phyloP scores from a whole-genome alignment of 2,113 vertebrate genomes.

The Crotalus tigris region DNA sequence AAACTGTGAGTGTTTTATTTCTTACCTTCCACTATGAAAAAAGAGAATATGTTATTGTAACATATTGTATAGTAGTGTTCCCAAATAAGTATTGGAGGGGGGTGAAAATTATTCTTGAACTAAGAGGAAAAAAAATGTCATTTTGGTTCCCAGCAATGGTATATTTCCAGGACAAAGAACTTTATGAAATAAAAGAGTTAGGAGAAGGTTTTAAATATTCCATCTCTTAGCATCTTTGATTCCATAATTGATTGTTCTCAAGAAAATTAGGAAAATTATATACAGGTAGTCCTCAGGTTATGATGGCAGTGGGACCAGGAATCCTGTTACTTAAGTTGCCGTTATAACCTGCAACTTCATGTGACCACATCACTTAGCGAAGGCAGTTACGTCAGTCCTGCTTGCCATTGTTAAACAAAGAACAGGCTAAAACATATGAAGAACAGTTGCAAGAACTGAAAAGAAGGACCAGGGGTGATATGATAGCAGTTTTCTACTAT shows the following conservation, averaged over 20 bases:
- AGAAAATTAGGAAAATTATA: background rate
- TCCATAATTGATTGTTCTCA: background rate
- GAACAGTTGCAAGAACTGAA: no score
- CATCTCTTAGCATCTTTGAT: background rate
- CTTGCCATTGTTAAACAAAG: no score
- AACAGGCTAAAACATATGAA: no score
- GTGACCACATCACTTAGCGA: background rate
- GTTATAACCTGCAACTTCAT: background rate
- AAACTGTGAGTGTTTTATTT: conserved; percentile 78
- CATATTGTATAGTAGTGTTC: background rate
- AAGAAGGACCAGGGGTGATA: no score
- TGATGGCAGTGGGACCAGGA: background rate
- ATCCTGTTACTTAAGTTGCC: background rate
- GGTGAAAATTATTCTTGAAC: background rate
- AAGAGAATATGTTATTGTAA: background rate
- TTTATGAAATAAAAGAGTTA: background rate
- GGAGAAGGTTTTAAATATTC: background rate
- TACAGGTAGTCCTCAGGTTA: background rate
- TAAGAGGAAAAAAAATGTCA: background rate
- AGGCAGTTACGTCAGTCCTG: background rate
- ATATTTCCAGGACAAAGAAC: background rate
- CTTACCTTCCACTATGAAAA: background rate
- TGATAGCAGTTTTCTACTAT: no score
- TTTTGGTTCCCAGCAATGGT: background rate
- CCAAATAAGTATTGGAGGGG: background rate